Evolutionary conservation across 1,140 invertebrate species (phyloP), one percentile per base, ranked within the genome.

Genomic region (Euschistus heros): DNA sequence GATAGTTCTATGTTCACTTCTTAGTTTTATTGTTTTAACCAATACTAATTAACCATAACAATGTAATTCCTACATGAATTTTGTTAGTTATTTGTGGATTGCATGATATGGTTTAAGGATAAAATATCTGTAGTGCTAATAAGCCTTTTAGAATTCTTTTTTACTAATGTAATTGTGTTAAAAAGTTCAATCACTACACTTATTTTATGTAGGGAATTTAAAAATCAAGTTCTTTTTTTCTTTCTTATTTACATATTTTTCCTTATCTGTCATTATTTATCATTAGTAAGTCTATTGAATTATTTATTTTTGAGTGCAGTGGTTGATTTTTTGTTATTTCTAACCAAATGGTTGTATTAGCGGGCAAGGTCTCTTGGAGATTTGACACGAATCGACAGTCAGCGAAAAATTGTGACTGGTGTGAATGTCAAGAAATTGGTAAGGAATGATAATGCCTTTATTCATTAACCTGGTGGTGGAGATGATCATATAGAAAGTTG

Each of bases 361-460:
- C 66, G 68, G 64, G 70, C 70, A 20, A 62, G 67, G 33, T 71
- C 70, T 50, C 69, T 71, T 55, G 68, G 69, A 46, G 70, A 71
- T 62, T 65, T 67, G 46, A 59, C 50, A 24, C 47, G 63, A 44
- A 65, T 65, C 30, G 62, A 50, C 17, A 59, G 27, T 22, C 62
- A 61, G 18, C 44, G 42, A 33, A 54, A 64, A 30, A 60, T 68
- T 37, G 65, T 66, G 26, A 67, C 59, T 10, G 61, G 62, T 17
- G 61, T 66, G 44, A 66, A 62, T 60, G 62, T 66, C 10, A 66
- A 64, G 61, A 18, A 64, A 37, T 54, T 67, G 62, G 68, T 66
- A 63, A 66, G 62, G 24, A 57, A 57, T 27, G 33, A 37, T 37
- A 37, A 37, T 37, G 33, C 33, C 22, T 60, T 60, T 6, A 60